Evolutionary conservation across 2,888 invertebrate genomes (phyloP).

Genomic region (Mesochorus sp.): DNA sequence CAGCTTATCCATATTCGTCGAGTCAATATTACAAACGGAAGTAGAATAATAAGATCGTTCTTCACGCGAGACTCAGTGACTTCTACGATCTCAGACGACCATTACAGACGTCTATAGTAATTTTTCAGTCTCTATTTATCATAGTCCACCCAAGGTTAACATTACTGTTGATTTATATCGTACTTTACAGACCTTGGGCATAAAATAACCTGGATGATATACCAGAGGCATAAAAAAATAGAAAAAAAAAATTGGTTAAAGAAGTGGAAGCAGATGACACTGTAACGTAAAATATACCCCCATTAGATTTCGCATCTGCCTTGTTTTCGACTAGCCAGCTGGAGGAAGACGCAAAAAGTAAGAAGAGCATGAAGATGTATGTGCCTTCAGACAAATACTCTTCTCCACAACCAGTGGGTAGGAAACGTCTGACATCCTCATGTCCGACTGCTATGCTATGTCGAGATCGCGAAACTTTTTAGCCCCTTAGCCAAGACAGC

Average conservation of each 20-base stretch:
- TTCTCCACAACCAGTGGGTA: slow-evolving; percentile 4
- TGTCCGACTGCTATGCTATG: slow-evolving; percentile 5
- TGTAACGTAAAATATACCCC: slow-evolving; percentile 36
- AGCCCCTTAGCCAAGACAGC: slow-evolving; percentile 27
- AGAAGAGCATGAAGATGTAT: slow-evolving; percentile 13
- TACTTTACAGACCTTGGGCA: neutral
- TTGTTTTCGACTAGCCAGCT: slow-evolving; percentile 11
- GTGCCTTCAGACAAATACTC: slow-evolving; percentile 26
- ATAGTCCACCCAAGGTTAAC: neutral
- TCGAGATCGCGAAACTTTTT: slow-evolving; percentile 41
- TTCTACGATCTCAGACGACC: neutral
- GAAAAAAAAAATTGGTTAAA: neutral
- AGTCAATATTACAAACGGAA: slow-evolving; percentile 5
- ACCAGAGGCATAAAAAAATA: neutral
- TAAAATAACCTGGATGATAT: neutral
- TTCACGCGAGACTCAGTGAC: neutral
- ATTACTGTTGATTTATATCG: slow-evolving; percentile 6
- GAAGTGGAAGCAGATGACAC: slow-evolving; percentile 2
- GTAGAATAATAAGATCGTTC: slow-evolving; percentile 29
- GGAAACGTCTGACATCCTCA: slow-evolving; percentile 13
- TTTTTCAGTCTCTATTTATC: neutral
- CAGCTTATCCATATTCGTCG: too few species aligned
- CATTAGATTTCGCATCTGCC: slow-evolving; percentile 14
- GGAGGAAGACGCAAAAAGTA: neutral
- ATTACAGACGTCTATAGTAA: neutral